Base-by-base conservation (phyloP, 2,113 vertebrate genomes). In the Colius striatus region DNA sequence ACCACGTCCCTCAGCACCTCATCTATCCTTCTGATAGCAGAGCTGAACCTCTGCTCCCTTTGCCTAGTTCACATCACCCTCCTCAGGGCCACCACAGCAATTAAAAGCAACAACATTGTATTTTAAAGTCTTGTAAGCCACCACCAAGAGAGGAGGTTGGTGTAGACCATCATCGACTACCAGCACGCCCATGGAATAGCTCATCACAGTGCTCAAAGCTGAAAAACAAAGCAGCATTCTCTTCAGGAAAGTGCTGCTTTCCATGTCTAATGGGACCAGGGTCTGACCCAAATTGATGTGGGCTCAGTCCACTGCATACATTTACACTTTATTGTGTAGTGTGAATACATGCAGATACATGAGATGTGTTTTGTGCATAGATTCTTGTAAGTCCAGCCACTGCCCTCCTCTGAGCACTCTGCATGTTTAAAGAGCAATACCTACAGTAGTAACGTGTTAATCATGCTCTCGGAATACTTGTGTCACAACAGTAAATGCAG, bases 221-320 rank as follows among this genome's bases (percentile, higher is more conserved):
- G 57, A 9, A 68, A 84, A 63, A 74, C 38, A 86, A 66, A 82
- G 4, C 50, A 58, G 29, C 26, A 11, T 36, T 8, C 9, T n/a
- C 23, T 29, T 16, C 25, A 58, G n/a, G 26, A 26, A 75, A 72
- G n/a, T 9, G 15, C 10, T 57, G 9, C 22, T 79, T 73, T 29
- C 77, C 65, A 63, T 72, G 9, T 25, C 1, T 18, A 63, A 11
- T 21, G 76, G 41, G 30, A 32, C 3, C 19, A 78, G 25, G 6
- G 14, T 54, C 34, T 75, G 45, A 68, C 29, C 25, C 27, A 14
- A 75, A 0, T 2, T 18, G 36, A 32, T 25, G 7, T 0, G 13
- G 45, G 61, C 55, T 94, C 71, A 72, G 66, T 66, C 43, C 36
- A 30, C 11, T 38, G 41, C 23, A 11, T 70, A 13, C 41, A 29